phyloP scores from a whole-genome alignment of 1,140 invertebrate genomes.

The Pseudomyrmex flavicornis region DNA sequence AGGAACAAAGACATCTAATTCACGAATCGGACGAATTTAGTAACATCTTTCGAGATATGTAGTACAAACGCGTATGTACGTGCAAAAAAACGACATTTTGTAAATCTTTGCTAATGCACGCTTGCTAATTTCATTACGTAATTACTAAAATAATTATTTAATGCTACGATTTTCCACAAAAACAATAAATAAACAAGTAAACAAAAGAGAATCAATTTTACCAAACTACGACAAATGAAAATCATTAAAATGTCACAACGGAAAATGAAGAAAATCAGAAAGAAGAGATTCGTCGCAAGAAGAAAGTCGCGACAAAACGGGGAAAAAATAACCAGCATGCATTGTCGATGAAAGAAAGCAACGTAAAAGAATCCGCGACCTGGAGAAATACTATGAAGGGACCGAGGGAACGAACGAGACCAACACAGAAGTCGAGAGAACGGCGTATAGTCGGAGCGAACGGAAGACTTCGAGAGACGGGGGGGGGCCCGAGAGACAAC shows the following conservation, averaged over 20 bases:
- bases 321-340: conserved; percentile 21
- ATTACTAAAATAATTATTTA: neutral
- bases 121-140: too few species aligned
- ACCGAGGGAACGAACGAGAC: conserved; percentile 16
- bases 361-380: conserved; percentile 23
- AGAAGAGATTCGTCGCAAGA: neutral
- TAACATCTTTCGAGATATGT: neutral
- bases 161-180: too few species aligned
- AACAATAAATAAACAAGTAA: neutral
- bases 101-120: too few species aligned
- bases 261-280: neutral
- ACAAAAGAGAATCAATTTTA: neutral
- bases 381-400: conserved; percentile 40
- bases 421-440: neutral
- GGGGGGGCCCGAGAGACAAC: conserved; percentile 36
- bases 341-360: conserved; percentile 19
- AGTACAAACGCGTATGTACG: neutral
- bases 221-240: neutral
- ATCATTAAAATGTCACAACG: neutral
- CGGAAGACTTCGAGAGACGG: conserved; percentile 41
- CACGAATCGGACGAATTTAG: conserved; percentile 19
- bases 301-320: conserved; percentile 13
- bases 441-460: neutral
- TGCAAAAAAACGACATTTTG: neutral
- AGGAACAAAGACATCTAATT: conserved; percentile 74